phyloP scores from a whole-genome alignment of 2,888 invertebrate species.

The Drosophila austrosaltans region DNA sequence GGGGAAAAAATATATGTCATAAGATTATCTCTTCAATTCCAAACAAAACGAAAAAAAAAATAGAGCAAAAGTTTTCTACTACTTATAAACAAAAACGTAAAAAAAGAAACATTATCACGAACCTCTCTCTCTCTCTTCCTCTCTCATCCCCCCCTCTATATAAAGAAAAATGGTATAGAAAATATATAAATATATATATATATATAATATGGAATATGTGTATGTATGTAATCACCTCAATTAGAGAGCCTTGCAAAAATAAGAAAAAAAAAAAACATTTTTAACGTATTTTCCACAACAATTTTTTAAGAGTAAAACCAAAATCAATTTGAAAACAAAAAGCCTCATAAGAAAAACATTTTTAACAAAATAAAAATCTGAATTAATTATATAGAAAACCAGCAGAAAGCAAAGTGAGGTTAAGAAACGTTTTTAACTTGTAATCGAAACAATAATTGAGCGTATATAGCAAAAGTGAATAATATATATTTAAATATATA shows the following conservation, averaged over 20 bases:
- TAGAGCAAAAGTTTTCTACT: constrained; percentile 6
- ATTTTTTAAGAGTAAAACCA: constrained; percentile 35
- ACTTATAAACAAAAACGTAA: too few relatives aligned
- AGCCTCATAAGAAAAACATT: constrained; percentile 35
- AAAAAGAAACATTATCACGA: background rate
- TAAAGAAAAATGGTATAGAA: constrained; percentile 26
- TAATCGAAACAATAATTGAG: constrained; percentile 71
- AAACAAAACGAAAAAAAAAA: background rate
- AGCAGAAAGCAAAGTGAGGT: constrained; percentile 21
- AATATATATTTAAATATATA: constrained; percentile 48
- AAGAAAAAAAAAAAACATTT: constrained; percentile 27
- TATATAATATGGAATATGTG: constrained; percentile 7
- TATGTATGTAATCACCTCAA: constrained; percentile 45
- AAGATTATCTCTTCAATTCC: constrained; percentile 2
- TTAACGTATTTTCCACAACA: constrained; percentile 37
- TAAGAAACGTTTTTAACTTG: constrained; percentile 60
- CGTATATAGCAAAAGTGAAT: constrained; percentile 59
- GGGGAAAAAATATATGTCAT: background rate
- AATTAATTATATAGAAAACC: background rate
- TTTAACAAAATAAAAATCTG: constrained; percentile 39
- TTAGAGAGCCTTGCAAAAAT: constrained; percentile 36
- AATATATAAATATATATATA: constrained; percentile 30
- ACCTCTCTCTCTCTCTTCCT: background rate
- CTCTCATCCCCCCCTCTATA: background rate
- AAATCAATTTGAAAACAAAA: constrained; percentile 35